Evolutionary conservation across 2,797 vertebrate species (phyloP).

Genomic region (Vespertilio murinus): DNA sequence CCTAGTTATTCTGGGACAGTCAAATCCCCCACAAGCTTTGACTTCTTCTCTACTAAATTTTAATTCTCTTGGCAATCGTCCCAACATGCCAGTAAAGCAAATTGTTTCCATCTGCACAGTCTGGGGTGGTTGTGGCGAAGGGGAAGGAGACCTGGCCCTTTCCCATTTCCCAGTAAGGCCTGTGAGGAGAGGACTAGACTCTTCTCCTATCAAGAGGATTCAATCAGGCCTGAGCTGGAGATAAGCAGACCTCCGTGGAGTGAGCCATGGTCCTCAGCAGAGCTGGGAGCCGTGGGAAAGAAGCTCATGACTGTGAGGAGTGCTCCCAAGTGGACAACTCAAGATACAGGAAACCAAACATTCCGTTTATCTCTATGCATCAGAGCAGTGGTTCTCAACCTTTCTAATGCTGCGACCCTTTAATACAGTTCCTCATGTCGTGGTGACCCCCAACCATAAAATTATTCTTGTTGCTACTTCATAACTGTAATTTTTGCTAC

Average conservation of each 20-base stretch:
- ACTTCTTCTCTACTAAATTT: background rate
- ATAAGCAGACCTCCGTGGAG: background rate
- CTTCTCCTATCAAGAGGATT: background rate
- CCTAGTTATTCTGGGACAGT: background rate
- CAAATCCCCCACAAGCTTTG: background rate
- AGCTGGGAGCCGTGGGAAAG: background rate
- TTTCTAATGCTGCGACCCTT: too few species aligned
- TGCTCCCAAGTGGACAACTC: background rate
- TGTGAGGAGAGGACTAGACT: background rate
- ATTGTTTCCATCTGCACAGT: background rate
- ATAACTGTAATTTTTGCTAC: too few species aligned
- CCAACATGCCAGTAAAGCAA: background rate
- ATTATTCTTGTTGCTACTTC: too few species aligned
- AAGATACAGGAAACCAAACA: background rate
- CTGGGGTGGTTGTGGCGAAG: background rate
- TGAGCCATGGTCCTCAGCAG: background rate
- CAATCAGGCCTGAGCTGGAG: background rate
- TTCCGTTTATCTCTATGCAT: background rate
- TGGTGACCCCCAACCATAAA: too few species aligned
- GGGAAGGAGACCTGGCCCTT: background rate
- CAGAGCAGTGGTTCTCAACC: background rate
- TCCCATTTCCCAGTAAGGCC: background rate
- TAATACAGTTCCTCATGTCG: too few species aligned
- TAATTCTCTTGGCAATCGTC: background rate
- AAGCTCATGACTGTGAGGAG: background rate